Percentiles rank a stretch among this genome's conserved stretches.
Evolutionary conservation across 2,888 invertebrate species (phyloP).

Genomic region (Hoplodrina ambigua): DNA sequence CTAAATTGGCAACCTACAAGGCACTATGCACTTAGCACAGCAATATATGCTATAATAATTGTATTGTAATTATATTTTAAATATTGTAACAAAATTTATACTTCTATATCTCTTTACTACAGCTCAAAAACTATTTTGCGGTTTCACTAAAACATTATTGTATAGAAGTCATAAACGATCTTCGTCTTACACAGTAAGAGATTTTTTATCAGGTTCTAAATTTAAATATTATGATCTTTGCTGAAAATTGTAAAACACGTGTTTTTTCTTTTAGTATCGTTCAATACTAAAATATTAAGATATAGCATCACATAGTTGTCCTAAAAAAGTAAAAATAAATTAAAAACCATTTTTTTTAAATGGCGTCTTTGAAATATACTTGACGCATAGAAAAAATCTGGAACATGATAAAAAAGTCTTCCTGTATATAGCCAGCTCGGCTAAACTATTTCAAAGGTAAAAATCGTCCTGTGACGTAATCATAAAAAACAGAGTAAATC

Average conservation of each 20-base stretch:
- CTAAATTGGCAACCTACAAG: conserved; percentile 91
- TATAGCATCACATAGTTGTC: too few relatives aligned
- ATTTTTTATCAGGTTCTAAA: too few relatives aligned
- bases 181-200: neutral
- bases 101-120: conserved; percentile 65
- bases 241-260: too few relatives aligned
- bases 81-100: conserved; percentile 75
- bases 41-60: conserved; percentile 82
- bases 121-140: conserved; percentile 63
- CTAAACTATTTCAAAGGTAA: conserved; percentile 20
- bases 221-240: too few relatives aligned
- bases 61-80: conserved; percentile 70
- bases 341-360: too few relatives aligned
- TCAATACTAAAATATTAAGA: too few relatives aligned
- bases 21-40: conserved; percentile 91
- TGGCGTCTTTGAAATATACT: too few relatives aligned
- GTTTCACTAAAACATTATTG: conserved; percentile 24
- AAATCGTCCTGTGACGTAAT: conserved; percentile 6
- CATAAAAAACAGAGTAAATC: conserved; percentile 7
- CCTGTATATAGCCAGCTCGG: conserved; percentile 20
- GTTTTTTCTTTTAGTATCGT: too few relatives aligned
- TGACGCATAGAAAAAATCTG: too few relatives aligned
- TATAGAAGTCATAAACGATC: conserved; percentile 25
- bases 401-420: too few relatives aligned
- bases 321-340: too few relatives aligned